phyloP scores from a whole-genome alignment of 2,113 vertebrate species.

The Zosterops lateralis region DNA sequence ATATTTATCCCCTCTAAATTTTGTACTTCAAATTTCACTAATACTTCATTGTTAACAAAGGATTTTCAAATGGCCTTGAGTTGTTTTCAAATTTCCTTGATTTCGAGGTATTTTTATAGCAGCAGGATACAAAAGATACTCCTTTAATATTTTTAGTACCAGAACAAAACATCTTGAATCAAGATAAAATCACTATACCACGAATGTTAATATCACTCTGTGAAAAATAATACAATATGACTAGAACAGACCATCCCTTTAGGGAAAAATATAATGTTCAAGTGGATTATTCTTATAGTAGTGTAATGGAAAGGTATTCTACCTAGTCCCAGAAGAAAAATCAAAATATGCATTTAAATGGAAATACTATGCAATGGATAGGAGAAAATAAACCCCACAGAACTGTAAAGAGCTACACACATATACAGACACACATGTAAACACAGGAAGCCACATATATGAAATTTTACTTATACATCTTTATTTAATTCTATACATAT shows the following conservation, averaged over 20 bases:
- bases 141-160: constrained; percentile 41
- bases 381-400: constrained; percentile 11
- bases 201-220: constrained; percentile 65
- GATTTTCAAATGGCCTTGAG: background rate
- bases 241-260: constrained; percentile 63
- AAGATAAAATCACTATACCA: constrained; percentile 64
- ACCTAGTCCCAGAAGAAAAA: constrained; percentile 69
- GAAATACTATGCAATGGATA: constrained; percentile 69
- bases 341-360: constrained; percentile 74
- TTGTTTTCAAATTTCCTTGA: background rate
- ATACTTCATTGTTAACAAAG: constrained; percentile 31
- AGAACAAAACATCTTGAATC: constrained; percentile 69
- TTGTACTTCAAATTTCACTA: constrained; percentile 45
- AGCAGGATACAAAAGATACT: constrained; percentile 43
- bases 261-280: constrained; percentile 69
- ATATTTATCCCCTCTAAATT: background rate
- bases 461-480: background rate
- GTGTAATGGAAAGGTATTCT: constrained; percentile 62
- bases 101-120: background rate
- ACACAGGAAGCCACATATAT: background rate
- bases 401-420: background rate
- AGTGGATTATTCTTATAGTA: constrained; percentile 70
- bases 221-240: constrained; percentile 66
- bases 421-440: background rate
- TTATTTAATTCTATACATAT: background rate